A percentile compares a stretch with the other conserved stretches of the same genome.
Conservation (phyloP, 1,140 invertebrate genomes). For the Lucilia sericata region DNA sequence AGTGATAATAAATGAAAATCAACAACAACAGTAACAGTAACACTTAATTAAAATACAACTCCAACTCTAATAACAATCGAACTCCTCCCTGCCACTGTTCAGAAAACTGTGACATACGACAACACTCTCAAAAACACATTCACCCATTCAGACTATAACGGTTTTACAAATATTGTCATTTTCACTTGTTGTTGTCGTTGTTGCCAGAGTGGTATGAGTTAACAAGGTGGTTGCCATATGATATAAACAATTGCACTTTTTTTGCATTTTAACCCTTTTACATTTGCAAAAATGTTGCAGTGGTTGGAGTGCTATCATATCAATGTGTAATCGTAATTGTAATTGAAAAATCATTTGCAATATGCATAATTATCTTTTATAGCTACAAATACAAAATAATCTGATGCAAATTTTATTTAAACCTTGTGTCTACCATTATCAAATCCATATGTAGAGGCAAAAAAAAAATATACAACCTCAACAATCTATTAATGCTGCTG, state of each 20-base stretch:
- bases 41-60: conserved; percentile 37
- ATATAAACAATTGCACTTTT: conserved; percentile 26
- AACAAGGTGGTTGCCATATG: neutral
- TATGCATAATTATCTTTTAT: conserved; percentile 33
- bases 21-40: conserved; percentile 30
- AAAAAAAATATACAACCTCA: neutral
- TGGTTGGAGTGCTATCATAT: neutral
- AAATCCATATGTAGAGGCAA: neutral
- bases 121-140: neutral
- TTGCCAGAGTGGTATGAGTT: neutral
- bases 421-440: conserved; percentile 1
- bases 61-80: neutral
- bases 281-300: neutral
- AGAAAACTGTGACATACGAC: neutral
- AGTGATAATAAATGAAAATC: neutral
- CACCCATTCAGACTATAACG: neutral
- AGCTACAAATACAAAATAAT: conserved; percentile 17
- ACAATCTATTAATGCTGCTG: neutral
- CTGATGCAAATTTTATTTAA: conserved; percentile 25
- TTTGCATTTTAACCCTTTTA: conserved; percentile 22
- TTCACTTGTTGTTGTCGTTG: neutral
- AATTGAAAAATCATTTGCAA: conserved; percentile 43
- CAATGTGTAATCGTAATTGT: conserved; percentile 37
- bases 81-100: neutral
- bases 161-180: conserved; percentile 22